These are phyloP conservation scores for Bovichtus variegatus DNA, from an alignment of 2,797 vertebrate species.

Conservation along the genomic window DNA sequence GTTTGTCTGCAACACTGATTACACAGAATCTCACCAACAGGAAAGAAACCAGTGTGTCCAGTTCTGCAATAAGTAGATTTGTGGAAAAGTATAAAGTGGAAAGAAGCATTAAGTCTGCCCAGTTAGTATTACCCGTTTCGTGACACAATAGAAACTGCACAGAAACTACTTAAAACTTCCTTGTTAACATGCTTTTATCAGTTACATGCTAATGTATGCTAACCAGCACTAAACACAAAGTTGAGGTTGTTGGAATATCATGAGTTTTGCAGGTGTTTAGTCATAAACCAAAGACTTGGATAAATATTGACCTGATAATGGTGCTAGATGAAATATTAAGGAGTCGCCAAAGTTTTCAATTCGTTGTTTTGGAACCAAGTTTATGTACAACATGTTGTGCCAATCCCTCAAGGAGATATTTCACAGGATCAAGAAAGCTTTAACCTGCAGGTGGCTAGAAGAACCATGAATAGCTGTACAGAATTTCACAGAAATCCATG, in stretches of 20 bases:
- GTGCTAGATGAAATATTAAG: not conserved
- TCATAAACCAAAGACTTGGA: not conserved
- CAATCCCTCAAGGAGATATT: too few relatives aligned
- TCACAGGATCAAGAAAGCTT: too few relatives aligned
- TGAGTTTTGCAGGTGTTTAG: too few relatives aligned
- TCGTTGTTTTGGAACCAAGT: too few relatives aligned
- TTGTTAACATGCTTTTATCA: not conserved
- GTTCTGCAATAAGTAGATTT: not conserved
- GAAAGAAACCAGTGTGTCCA: conserved; percentile 13
- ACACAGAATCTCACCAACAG: conserved; percentile 14
- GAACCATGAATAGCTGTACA: not conserved
- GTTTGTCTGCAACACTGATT: conserved; percentile 35
- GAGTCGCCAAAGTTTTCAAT: too few relatives aligned
- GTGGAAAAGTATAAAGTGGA: not conserved
- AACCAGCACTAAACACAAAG: not conserved
- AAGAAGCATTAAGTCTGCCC: not conserved
- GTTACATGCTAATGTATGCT: not conserved
- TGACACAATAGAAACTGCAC: not conserved
- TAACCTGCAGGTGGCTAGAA: too few relatives aligned
- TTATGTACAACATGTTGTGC: too few relatives aligned
- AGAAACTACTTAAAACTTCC: not conserved
- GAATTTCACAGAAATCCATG: not conserved
- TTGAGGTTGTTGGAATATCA: not conserved
- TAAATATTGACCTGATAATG: not conserved
- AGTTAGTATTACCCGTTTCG: not conserved